A percentile compares a stretch with the other conserved stretches of the same genome.
Evolutionary conservation across 92 coral and sea anemone genomes (phyloP).

Genomic region (Palythoa grandis): DNA sequence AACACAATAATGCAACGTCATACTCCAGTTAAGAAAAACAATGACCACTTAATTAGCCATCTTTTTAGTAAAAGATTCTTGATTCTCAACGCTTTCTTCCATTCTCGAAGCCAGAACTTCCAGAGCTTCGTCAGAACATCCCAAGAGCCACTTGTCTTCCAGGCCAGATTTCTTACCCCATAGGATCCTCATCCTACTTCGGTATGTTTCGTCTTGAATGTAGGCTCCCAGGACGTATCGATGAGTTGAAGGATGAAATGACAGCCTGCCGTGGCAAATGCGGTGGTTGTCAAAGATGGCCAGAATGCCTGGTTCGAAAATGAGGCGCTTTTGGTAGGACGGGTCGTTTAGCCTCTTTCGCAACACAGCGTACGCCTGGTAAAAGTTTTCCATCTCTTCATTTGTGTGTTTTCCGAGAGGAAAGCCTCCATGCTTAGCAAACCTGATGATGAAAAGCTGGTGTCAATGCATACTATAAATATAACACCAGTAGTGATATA

Average conservation of each 20-base stretch:
- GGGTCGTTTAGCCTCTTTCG: constrained; percentile 48
- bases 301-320: constrained; percentile 28
- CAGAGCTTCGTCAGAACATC: constrained; percentile 56
- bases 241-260: constrained; percentile 35
- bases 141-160: constrained; percentile 61
- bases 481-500: too few species aligned
- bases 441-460: not conserved
- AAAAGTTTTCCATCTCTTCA: constrained; percentile 48
- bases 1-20: too few species aligned
- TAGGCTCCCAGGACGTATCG: constrained; percentile 35
- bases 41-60: not conserved
- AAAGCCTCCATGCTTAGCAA: constrained; percentile 42
- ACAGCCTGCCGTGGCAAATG: constrained; percentile 29
- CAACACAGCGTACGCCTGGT: constrained; percentile 47
- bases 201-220: constrained; percentile 35
- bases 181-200: constrained; percentile 58
- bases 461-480: not conserved
- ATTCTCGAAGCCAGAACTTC: constrained; percentile 51
- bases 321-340: constrained; percentile 19
- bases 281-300: constrained; percentile 43
- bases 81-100: not conserved
- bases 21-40: too few species aligned
- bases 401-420: constrained; percentile 37
- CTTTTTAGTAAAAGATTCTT: not conserved
- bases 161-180: constrained; percentile 52